Base-by-base conservation (phyloP, 2,113 vertebrate species). In the Oryzias celebensis region DNA sequence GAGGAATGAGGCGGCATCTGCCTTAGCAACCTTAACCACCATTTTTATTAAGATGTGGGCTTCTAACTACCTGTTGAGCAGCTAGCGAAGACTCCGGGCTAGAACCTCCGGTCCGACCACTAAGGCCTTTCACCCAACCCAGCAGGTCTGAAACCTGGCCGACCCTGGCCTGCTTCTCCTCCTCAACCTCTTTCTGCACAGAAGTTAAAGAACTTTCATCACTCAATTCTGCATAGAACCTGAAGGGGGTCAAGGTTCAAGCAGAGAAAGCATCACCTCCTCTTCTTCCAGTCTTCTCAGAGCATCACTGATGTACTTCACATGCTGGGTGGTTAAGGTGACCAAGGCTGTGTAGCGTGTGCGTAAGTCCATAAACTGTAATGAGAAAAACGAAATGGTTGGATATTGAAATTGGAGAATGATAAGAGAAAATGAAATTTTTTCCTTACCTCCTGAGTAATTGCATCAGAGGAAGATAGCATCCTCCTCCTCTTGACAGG, bases 221-320 rank as follows among this genome's bases (percentile, higher is more conserved):
- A 2, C 7, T 18, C n/a, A 18, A 7, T 48, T 18, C n/a, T 20
- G 46, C 46, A 20, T 12, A 0, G 3, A 4, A 47, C 2, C 2
- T 7, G 16, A 12, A n/a, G 5, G 4, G 16, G 16, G 7, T 16
- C 2, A 17, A n/a, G 1, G 16, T 47, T 5, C 7, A 42, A 15
- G 12, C 13, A 59, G 26, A 54, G 28, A 2, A 50, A 52, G 24
- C 14, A 8, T 46, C 43, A 99, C 97, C 93, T 99, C 97, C 68
- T 99, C 97, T 50, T 97, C 97, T 78, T 98, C 96, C 49, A 98
- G 90, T 14, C 96, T 76, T 52, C 95, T 89, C 26, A 99, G 92
- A 0, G 97, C 95, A 23, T 99, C 97, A 2, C 95, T 98, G 90
- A 99, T 99, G 73, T 98, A 99, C 80, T 98, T 99, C 10, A 98